These are phyloP conservation scores for Toxotes jaculatrix DNA, from an alignment of 2,113 vertebrate species.

Conservation along the genomic window DNA sequence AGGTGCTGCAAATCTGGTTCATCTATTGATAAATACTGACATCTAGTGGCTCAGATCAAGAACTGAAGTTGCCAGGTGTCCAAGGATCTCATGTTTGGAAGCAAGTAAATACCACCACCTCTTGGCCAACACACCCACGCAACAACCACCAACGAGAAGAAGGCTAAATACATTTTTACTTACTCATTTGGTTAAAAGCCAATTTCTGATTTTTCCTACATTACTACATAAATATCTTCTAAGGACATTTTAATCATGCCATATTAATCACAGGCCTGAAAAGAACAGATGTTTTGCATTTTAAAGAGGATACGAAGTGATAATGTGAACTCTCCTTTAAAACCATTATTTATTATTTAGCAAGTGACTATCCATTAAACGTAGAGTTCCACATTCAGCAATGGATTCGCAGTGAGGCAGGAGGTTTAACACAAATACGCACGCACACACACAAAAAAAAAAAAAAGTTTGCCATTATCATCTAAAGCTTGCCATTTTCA, in stretches of 20 bases:
- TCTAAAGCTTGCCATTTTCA: background rate
- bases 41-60: conserved; percentile 66
- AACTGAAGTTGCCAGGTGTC: background rate
- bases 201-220: background rate
- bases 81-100: background rate
- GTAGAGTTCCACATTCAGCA: background rate
- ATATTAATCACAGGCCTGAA: background rate
- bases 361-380: background rate
- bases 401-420: background rate
- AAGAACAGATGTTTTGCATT: background rate
- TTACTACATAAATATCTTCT: background rate
- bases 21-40: conserved; percentile 77
- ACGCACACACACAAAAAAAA: background rate
- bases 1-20: background rate
- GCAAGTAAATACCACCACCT: conserved; percentile 46
- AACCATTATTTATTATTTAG: background rate
- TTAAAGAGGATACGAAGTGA: background rate
- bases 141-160: background rate
- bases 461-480: background rate
- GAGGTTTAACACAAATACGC: background rate
- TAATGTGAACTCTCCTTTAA: background rate
- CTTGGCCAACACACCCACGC: conserved; percentile 4
- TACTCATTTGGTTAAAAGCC: background rate
- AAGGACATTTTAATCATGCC: background rate
- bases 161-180: background rate